phyloP scores from a whole-genome alignment of 2,888 invertebrate species.

The Pandemis corylana region DNA sequence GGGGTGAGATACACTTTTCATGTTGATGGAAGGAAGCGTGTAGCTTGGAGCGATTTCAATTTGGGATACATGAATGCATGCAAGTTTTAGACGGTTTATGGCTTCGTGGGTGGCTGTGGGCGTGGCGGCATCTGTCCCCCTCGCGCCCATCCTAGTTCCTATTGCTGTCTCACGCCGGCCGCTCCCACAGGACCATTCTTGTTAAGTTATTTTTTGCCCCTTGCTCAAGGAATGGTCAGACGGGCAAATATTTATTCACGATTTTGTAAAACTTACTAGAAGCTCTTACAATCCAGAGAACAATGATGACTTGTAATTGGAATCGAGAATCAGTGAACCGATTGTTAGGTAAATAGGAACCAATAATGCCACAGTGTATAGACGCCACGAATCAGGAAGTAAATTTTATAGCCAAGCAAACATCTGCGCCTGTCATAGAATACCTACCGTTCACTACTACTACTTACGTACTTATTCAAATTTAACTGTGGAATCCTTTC shows the following conservation, averaged over 20 bases:
- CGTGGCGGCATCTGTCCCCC: constrained; percentile 71
- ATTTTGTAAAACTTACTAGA: constrained; percentile 81
- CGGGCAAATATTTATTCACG: constrained; percentile 84
- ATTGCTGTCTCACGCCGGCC: constrained; percentile 70
- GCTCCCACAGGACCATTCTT: constrained; percentile 84
- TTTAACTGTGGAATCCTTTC: no score
- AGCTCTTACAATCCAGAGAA: constrained; percentile 59
- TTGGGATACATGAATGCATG: constrained; percentile 84
- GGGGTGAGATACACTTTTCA: constrained; percentile 58
- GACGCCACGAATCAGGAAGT: background rate
- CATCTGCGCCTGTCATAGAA: no score
- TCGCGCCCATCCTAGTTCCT: constrained; percentile 52
- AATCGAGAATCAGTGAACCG: background rate
- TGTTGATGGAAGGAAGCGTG: constrained; percentile 53
- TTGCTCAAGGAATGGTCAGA: constrained; percentile 79
- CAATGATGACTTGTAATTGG: constrained; percentile 7
- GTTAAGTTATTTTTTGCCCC: constrained; percentile 82
- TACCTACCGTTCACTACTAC: no score
- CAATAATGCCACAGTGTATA: background rate
- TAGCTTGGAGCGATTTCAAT: constrained; percentile 82
- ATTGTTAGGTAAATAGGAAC: background rate
- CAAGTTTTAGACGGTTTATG: constrained; percentile 84
- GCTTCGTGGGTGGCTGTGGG: constrained; percentile 84
- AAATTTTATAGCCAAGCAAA: no score
- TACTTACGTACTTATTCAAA: no score